Percentiles rank a stretch among this genome's conserved stretches.
Evolutionary conservation across 1,140 invertebrate genomes (phyloP).

Genomic region (Trichonephila inaurata): DNA sequence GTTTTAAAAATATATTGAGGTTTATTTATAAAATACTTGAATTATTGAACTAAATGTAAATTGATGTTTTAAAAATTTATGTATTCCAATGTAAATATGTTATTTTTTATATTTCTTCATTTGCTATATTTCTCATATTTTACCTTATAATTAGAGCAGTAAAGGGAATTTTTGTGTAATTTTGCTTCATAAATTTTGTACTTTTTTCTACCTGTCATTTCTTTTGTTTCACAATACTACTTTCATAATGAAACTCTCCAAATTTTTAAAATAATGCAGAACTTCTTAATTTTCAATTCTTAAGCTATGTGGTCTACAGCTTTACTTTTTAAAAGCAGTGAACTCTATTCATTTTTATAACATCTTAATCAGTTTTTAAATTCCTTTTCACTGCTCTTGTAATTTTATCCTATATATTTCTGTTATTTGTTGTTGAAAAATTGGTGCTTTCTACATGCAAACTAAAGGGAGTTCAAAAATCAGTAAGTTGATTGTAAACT

Average conservation of each 20-base stretch:
- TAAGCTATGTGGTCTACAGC: too few species aligned
- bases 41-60: too few species aligned
- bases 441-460: slow-evolving; percentile 62
- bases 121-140: not conserved
- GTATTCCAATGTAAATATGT: not conserved
- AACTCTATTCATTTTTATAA: too few species aligned
- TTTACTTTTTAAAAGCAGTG: too few species aligned
- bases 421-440: slow-evolving; percentile 30
- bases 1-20: too few species aligned
- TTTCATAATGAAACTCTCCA: not conserved
- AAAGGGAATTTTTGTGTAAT: slow-evolving; percentile 4
- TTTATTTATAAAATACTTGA: too few species aligned
- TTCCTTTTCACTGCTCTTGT: slow-evolving; percentile 20
- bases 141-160: not conserved
- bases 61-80: too few species aligned
- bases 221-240: not conserved
- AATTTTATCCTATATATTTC: not conserved
- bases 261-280: not conserved
- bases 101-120: not conserved
- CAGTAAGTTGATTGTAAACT: slow-evolving; percentile 78
- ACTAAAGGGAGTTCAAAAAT: slow-evolving; percentile 79
- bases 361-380: not conserved
- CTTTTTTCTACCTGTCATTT: not conserved
- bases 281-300: too few species aligned
- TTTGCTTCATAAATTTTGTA: not conserved